A percentile compares a stretch with the other conserved stretches of the same genome.
phyloP scores from a whole-genome alignment of 1,140 invertebrate species.

The Colletes latitarsis region DNA sequence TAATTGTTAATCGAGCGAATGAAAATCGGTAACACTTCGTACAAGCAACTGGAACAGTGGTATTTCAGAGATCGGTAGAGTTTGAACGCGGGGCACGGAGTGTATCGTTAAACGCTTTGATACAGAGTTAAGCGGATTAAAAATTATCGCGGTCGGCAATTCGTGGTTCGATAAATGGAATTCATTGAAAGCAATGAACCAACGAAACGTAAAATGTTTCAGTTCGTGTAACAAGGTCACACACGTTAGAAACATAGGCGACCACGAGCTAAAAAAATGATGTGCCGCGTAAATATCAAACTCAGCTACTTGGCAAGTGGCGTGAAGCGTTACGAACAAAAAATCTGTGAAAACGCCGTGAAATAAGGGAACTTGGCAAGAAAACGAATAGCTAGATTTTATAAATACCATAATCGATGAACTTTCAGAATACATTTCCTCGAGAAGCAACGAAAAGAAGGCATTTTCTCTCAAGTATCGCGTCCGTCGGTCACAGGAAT shows the following conservation, averaged over 20 bases:
- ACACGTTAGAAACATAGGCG: not conserved
- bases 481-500: constrained; percentile 70
- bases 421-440: constrained; percentile 2
- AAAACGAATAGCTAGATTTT: not conserved
- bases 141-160: constrained; percentile 15
- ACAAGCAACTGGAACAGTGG: not conserved
- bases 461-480: constrained; percentile 35
- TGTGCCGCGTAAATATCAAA: too few species aligned
- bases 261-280: not conserved
- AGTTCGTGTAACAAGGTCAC: constrained; percentile 23
- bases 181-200: constrained; percentile 20
- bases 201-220: constrained; percentile 25
- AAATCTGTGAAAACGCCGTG: not conserved
- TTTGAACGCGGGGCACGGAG: too few species aligned
- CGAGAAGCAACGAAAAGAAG: not conserved
- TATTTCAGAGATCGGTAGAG: not conserved
- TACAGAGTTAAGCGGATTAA: not conserved
- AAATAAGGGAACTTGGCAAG: not conserved
- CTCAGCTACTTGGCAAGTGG: too few species aligned
- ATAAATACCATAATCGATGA: not conserved
- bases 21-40: not conserved
- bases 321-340: not conserved
- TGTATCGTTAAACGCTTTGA: too few species aligned
- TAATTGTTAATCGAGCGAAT: not conserved
- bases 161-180: not conserved